Conservation (phyloP, 64 coral and sea anemone genomes). For the Anthopleura sola region DNA sequence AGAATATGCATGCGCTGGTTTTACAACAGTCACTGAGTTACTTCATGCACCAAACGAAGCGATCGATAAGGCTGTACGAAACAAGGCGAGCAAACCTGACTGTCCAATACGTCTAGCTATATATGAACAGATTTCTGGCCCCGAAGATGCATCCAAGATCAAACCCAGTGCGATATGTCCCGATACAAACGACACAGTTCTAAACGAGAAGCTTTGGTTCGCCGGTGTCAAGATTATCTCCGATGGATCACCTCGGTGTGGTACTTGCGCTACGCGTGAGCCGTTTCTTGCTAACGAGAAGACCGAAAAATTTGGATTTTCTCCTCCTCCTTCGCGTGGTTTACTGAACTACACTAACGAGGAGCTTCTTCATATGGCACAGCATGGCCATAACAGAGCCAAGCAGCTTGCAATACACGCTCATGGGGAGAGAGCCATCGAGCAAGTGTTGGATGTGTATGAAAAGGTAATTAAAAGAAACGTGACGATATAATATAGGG, state of each 20-base stretch:
- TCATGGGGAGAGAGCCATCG: conserved; percentile 45
- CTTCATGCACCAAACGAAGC: not conserved
- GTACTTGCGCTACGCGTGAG: conserved; percentile 29
- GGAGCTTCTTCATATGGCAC: conserved; percentile 9
- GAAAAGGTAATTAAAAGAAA: conserved; percentile 22
- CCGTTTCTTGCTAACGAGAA: conserved; percentile 30
- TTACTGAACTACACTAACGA: conserved; percentile 14
- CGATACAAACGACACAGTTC: too few species aligned
- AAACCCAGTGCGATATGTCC: not conserved
- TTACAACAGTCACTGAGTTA: conserved; percentile 35
- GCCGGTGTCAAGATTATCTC: conserved; percentile 47
- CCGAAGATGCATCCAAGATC: not conserved
- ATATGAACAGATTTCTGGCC: not conserved
- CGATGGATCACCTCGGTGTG: conserved; percentile 58
- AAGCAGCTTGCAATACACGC: conserved; percentile 53
- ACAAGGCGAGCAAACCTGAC: not conserved
- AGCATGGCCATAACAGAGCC: not conserved
- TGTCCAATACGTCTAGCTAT: conserved; percentile 40
- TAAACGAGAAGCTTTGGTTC: conserved; percentile 14
- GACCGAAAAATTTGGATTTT: conserved; percentile 40
- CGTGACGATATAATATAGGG: not conserved
- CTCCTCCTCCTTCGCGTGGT: conserved; percentile 22
- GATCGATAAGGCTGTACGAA: not conserved
- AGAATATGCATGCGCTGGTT: conserved; percentile 22
- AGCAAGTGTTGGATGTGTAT: conserved; percentile 38